Evolutionary conservation across 2,888 invertebrate species (phyloP).

Genomic region (Creontiades dilutus): DNA sequence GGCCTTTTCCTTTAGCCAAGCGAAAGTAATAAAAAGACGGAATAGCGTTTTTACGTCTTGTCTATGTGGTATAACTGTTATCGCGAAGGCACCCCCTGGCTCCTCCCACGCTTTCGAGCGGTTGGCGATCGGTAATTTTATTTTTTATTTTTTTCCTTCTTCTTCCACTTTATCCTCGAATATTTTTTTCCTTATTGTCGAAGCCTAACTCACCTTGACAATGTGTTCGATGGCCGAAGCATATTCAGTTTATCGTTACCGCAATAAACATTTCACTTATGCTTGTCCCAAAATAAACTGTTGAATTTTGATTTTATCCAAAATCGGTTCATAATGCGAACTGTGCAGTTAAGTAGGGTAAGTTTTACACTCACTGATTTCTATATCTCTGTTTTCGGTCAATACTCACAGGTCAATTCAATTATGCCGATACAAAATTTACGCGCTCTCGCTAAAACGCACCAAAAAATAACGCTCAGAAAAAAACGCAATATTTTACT

Average conservation of each 20-base stretch:
- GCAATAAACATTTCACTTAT: too few species aligned
- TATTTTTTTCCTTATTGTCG: neutral
- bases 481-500: too few species aligned
- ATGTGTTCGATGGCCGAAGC: neutral
- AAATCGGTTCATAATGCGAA: too few species aligned
- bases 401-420: too few species aligned
- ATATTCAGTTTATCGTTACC: neutral
- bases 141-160: neutral
- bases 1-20: constrained; percentile 48
- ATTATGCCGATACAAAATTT: too few species aligned
- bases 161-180: neutral
- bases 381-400: too few species aligned
- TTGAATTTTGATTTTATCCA: too few species aligned
- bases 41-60: constrained; percentile 63
- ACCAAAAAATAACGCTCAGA: too few species aligned
- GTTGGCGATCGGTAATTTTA: constrained; percentile 25
- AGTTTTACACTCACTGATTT: too few species aligned
- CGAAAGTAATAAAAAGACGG: constrained; percentile 56
- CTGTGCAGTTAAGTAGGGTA: too few species aligned
- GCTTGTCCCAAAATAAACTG: too few species aligned
- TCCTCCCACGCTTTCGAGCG: constrained; percentile 13
- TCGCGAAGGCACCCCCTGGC: constrained; percentile 31
- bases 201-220: neutral
- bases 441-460: too few species aligned
- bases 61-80: constrained; percentile 66